Evolutionary conservation across 1,140 invertebrate genomes (phyloP), one percentile per base, ranked within the genome.

Genomic region (Hylyphantes graminicola): DNA sequence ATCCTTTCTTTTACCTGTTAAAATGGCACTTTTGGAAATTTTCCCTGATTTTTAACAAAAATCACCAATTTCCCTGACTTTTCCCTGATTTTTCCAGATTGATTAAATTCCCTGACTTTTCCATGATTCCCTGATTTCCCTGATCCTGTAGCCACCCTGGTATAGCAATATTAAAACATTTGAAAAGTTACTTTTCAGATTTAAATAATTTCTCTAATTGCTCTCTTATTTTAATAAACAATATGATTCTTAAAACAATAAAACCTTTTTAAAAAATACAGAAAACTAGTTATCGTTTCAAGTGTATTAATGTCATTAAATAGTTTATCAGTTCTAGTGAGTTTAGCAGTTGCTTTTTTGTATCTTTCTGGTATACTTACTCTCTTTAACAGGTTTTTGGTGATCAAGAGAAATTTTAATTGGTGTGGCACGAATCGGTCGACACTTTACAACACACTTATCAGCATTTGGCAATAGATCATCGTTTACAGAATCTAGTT

Each of bases 391-490:
- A 74, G 78, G 85, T 53, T 85, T 64, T 82, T 89, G 89, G 54
- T 87, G 77, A 85, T 91, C 90, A 35, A 90, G 88, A n/a, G 90
- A 88, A 57, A 91, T 89, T 80, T 89, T 89, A 51, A 91, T 88
- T 50, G 90, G 90, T 80, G 90, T 90, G 54, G 89, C 88, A 68
- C 89, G 87, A 75, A 88, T 87, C 51, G 87, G 86, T 15, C 88
- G 87, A 21, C 88, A 87, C 51, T 87, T 63, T 90, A 90, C 57
- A 88, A 76, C 21, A 54, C 82, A 84, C 70, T 84, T 84, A 70
- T 84, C 82, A 19, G 55, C 7, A 63, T 76, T 84, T 74, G 78
- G 54, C 70, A 74, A 53, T 83, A 80, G 70, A 54, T 87, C 87
- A 67, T 87, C 86, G 85, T 87, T 82, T 64, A 86, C 19, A 48